phyloP scores from a whole-genome alignment of 2,888 invertebrate genomes.

The Ypsolopha scabrella region DNA sequence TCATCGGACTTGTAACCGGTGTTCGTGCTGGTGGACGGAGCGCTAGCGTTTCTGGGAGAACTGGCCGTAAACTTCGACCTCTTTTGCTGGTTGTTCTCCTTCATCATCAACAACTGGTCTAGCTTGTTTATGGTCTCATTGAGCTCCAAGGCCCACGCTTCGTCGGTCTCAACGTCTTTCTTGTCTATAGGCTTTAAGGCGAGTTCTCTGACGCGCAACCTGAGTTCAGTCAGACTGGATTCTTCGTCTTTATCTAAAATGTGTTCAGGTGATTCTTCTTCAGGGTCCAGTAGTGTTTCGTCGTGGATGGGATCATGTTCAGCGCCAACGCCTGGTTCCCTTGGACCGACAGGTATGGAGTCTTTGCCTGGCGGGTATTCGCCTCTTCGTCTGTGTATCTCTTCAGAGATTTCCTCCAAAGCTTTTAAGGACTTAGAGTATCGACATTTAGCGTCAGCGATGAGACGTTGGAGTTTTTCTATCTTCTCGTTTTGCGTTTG shows the following conservation, averaged over 20 bases:
- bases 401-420: slow-evolving; percentile 92
- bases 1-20: slow-evolving; percentile 23
- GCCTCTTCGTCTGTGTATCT: slow-evolving; percentile 82
- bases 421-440: slow-evolving; percentile 87
- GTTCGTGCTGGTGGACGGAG: slow-evolving; percentile 50
- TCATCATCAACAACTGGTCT: slow-evolving; percentile 77
- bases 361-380: slow-evolving; percentile 61
- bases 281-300: slow-evolving; percentile 27
- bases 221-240: slow-evolving; percentile 74
- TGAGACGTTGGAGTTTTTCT: slow-evolving; percentile 82
- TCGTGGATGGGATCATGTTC: slow-evolving; percentile 69
- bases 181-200: slow-evolving; percentile 81
- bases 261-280: background rate
- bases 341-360: slow-evolving; percentile 55
- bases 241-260: slow-evolving; percentile 47
- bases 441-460: slow-evolving; percentile 81
- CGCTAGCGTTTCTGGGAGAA: slow-evolving; percentile 47
- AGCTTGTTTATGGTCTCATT: slow-evolving; percentile 83
- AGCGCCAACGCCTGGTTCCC: slow-evolving; percentile 83
- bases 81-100: slow-evolving; percentile 72
- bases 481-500: slow-evolving; percentile 88
- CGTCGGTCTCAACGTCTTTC: slow-evolving; percentile 76
- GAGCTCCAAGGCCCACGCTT: slow-evolving; percentile 81
- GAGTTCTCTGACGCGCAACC: slow-evolving; percentile 77
- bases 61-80: slow-evolving; percentile 54